Evolutionary conservation across 2,888 invertebrate genomes (phyloP), one percentile per base, ranked within the genome.

Genomic region (Nymphalis polychloros): DNA sequence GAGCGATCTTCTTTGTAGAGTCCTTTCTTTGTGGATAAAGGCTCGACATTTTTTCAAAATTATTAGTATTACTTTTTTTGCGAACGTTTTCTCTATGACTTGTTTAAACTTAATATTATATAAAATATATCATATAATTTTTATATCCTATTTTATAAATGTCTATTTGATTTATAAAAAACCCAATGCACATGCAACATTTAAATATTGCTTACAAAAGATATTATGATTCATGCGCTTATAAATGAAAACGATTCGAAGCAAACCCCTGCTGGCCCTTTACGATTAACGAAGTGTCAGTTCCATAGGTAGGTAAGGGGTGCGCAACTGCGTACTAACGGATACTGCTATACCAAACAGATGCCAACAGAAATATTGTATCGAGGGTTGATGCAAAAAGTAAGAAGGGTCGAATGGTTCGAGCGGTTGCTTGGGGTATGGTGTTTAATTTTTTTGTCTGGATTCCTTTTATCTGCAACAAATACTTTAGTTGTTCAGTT

Each of bases 371-470:
- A 72, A 68, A 64, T 70, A 16, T 23, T n/a, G 27, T n/a, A 20
- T 68, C 60, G 69, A 74, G 72, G 72, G 73, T 70, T 72, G 68
- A 64, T 77, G 86, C 86, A 89, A 88, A 88, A 89, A 88, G 84
- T 82, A 80, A 71, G 81, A 85, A 86, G 87, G 87, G 87, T 84
- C 73, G 69, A 64, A 60, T 55, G 68, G 79, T 35, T 72, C 35
- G 74, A 72, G 68, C 66, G 77, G 81, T 80, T 86, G 86, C 84
- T 82, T 81, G 78, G 79, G 69, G 71, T 78, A 71, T 63, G 72
- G 76, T 80, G 82, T 84, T 86, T 82, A 31, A 81, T 81, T 87
- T 89, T 88, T 89, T 88, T 89, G 53, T 53, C 84, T 84, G 78
- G 77, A 78, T 77, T 78, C 78, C 76, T 77, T 76, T 59, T 67